Conservation (phyloP, 2,113 vertebrate species). For the Tichodroma muraria region DNA sequence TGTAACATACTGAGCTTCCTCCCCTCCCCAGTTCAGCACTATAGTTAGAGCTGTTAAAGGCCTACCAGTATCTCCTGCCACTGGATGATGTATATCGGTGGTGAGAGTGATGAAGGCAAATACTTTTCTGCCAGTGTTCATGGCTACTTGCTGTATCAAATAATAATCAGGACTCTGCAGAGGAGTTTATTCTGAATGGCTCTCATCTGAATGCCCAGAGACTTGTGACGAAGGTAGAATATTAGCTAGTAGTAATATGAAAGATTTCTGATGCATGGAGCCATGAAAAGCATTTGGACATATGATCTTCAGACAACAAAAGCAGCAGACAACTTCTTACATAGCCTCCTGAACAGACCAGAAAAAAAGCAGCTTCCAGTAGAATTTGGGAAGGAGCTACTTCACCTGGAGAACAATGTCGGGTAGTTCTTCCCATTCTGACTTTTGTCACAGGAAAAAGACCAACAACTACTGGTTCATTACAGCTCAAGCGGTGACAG, state of each 20-base stretch:
- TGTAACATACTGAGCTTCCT: not conserved
- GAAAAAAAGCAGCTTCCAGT: not conserved
- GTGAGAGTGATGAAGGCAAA: not conserved
- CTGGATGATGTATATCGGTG: not conserved
- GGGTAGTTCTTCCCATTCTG: not conserved
- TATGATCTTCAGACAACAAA: not conserved
- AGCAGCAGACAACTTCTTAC: not conserved
- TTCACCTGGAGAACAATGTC: not conserved
- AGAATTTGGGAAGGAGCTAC: not conserved
- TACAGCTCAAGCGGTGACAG: not conserved
- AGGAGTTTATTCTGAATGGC: not conserved
- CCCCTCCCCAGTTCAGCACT: not conserved
- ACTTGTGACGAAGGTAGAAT: not conserved
- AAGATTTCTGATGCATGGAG: not conserved
- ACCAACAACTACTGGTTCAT: not conserved
- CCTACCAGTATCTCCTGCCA: fast-evolving
- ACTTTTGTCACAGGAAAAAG: not conserved
- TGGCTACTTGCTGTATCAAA: not conserved
- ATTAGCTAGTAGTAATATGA: not conserved
- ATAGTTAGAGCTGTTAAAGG: fast-evolving
- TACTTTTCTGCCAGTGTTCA: not conserved
- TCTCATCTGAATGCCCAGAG: not conserved
- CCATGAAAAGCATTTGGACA: not conserved
- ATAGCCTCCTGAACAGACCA: not conserved
- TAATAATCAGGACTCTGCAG: not conserved